Base-by-base conservation (phyloP, 2,113 vertebrate genomes). In the Mixornis gularis region DNA sequence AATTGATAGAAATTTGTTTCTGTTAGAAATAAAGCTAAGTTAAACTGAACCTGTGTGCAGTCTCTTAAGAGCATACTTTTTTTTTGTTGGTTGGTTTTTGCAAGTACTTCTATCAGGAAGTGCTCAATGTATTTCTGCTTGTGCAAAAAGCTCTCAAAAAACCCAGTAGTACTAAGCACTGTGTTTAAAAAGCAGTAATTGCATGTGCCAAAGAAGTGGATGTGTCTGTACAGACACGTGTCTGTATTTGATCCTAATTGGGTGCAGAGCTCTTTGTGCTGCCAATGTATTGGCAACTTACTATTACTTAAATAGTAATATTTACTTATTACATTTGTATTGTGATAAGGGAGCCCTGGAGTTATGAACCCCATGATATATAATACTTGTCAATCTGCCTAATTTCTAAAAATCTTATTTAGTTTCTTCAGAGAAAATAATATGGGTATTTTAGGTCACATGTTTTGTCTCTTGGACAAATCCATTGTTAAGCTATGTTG, bases 11-110 rank as follows among this genome's bases (percentile, higher is more conserved):
- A 79, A 25, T 59, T 13, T 49, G 17, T 68, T 89, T 89, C 10
- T 69, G 13, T 72, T 72, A 40, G n/a, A 79, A 69, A 56, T 69
- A 70, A 77, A 52, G 14, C 12, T 41, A 60, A 76, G 10, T 15
- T 60, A 17, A 1, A 1, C 53, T 59, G 48, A 77, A 70, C 6
- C 7, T 6, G 1, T 17, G 24, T 38, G 10, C 12, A 7, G 0
- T 76, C 40, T 88, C 25, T 59, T 64, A 44, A 58, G 14, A 85
- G 6, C 8, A 3, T 73, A 27, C 1, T 29, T 7, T 8, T 24
- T 24, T 34, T 63, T 72, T 27, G 17, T 44, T n/a, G 14, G 17
- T 44, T n/a, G 14, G 8, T 49, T 81, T 85, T 87, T 79, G 30
- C 20, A 51, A 82, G 12, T 60, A 48, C 27, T 71, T 92, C 26